Base-by-base conservation (phyloP, 35 echinoderm and acorn worm genomes). In the Hemicentrotus pulcherrimus region DNA sequence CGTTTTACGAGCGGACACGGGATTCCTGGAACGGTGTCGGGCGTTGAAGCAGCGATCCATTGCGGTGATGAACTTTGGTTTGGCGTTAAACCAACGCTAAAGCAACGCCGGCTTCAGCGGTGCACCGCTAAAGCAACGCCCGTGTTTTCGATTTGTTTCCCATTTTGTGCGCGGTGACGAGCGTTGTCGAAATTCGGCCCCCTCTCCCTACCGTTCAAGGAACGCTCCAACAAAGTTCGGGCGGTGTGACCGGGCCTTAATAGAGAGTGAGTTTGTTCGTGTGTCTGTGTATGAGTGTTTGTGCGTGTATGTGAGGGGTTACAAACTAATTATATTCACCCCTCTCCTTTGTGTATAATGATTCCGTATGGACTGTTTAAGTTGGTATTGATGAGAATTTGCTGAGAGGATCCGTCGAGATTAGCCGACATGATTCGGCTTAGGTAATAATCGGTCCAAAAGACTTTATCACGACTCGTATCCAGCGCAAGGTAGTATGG, bases 11-110 rank as follows among this genome's bases (percentile, higher is more conserved):
- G 86, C 32, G 86, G 86, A 88, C 86, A 88, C 86, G 45, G 86
- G 86, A 88, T 88, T 31, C n/a, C 31, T 88, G 86, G 86, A 88
- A 88, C 86, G 86, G 86, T 88, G 86, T 88, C 86, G 45, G 86
- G 86, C 86, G 86, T 88, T 88, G 86, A 88, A 88, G 86, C 86
- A 88, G 86, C 86, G 32, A 88, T 88, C 86, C 86, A 88, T 88
- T 88, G 86, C 45, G 86, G 86, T 88, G 86, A 88, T 88, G 86
- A 88, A 88, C 86, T 88, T 88, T 88, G 86, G 86, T 88, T 88
- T 88, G 86, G 86, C 86, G 86, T n/a, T 88, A 88, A 88, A 88
- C 86, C 86, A 88, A 88, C 86, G 86, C 86, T 88, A 32, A 88
- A 88, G 32, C 86, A 88, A 88, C 86, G 45, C 86, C 86, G 86